Conservation (phyloP, 2,113 vertebrate genomes). For the Corythoichthys haematopterus region DNA sequence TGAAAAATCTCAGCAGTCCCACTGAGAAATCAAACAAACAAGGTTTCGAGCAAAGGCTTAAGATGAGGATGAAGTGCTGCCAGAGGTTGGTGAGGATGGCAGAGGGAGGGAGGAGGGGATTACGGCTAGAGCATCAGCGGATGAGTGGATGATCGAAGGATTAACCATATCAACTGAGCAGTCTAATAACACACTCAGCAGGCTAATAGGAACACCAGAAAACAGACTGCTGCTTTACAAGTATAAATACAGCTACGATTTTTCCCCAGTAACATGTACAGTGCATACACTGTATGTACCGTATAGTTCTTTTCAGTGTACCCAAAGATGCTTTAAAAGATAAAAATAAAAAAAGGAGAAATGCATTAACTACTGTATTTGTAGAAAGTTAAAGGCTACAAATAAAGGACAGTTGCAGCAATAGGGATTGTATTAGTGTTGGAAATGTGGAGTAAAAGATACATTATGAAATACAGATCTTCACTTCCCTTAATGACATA, state of each 20-base stretch:
- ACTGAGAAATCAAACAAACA: constrained; percentile 14
- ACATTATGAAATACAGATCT: background rate
- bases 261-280: background rate
- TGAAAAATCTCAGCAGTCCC: constrained; percentile 22
- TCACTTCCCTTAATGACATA: background rate
- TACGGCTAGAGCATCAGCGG: constrained; percentile 62
- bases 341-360: background rate
- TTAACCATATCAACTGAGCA: constrained; percentile 69
- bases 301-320: background rate
- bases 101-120: constrained; percentile 63
- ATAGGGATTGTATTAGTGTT: background rate
- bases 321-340: background rate
- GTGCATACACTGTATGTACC: no score
- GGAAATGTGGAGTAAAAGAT: background rate
- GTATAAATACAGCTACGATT: background rate
- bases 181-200: constrained; percentile 64
- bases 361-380: background rate
- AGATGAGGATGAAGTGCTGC: constrained; percentile 40
- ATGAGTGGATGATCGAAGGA: constrained; percentile 71
- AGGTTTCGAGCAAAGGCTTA: constrained; percentile 12
- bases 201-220: constrained; percentile 51
- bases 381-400: background rate
- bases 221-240: constrained; percentile 37
- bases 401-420: background rate
- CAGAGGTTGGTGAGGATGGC: constrained; percentile 49